phyloP scores from a whole-genome alignment of 1,140 invertebrate species.

The Leucophenga varia region DNA sequence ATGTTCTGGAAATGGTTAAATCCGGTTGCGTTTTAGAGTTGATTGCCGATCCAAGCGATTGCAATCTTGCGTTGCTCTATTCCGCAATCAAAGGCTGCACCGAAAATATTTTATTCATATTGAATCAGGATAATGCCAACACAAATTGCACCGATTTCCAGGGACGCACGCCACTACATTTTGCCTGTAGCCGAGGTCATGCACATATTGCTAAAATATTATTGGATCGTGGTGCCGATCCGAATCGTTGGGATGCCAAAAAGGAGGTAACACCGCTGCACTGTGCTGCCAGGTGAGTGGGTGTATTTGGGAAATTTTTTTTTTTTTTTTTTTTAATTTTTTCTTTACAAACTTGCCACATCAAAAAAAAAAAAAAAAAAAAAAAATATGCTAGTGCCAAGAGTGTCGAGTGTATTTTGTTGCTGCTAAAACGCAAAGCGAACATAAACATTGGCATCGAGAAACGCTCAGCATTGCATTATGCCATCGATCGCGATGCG shows the following conservation, averaged over 20 bases:
- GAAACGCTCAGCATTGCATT: conserved; percentile 69
- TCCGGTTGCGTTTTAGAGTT: conserved; percentile 47
- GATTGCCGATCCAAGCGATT: conserved; percentile 32
- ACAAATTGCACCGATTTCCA: conserved; percentile 38
- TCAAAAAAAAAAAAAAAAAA: conserved; percentile 3
- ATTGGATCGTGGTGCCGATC: conserved; percentile 65
- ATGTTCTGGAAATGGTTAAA: conserved; percentile 58
- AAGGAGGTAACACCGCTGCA: conserved; percentile 73
- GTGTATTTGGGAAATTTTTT: neutral
- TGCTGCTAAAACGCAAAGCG: conserved; percentile 66
- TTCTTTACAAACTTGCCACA: neutral
- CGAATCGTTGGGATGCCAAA: conserved; percentile 67
- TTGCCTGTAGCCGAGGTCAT: conserved; percentile 71
- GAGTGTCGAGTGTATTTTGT: conserved; percentile 60
- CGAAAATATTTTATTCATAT: conserved; percentile 37
- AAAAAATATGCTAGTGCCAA: conserved; percentile 57
- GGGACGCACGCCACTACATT: conserved; percentile 70
- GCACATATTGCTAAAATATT: conserved; percentile 66
- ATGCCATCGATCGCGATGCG: conserved; percentile 71
- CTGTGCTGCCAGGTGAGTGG: conserved; percentile 66
- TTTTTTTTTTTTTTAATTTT: neutral
- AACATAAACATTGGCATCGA: conserved; percentile 74
- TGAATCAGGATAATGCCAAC: conserved; percentile 37
- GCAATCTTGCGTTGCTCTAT: conserved; percentile 43
- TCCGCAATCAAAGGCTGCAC: conserved; percentile 32